These are phyloP conservation scores for Heliconius charithonia DNA, from an alignment of 2,888 invertebrate genomes.

Conservation along the genomic window DNA sequence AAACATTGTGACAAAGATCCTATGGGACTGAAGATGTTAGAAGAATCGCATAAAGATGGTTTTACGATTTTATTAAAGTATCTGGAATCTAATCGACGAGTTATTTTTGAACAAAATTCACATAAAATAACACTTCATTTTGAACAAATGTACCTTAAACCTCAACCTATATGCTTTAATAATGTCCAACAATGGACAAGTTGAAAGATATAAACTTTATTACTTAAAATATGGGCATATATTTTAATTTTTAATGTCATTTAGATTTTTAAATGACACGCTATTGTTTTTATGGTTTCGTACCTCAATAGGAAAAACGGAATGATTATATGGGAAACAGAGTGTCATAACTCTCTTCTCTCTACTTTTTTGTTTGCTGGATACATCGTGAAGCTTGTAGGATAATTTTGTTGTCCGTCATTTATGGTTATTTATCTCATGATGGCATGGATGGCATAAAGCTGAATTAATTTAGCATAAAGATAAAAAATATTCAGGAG, in stretches of 20 bases:
- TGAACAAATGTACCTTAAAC: slow-evolving; percentile 32
- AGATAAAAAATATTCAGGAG: no score
- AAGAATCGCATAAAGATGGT: slow-evolving; percentile 76
- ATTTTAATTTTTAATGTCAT: neutral
- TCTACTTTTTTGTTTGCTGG: no score
- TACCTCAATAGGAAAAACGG: neutral
- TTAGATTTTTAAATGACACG: neutral
- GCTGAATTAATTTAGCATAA: no score
- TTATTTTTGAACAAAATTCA: slow-evolving; percentile 73
- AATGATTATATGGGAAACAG: no score
- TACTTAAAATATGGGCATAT: neutral
- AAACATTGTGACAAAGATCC: slow-evolving; percentile 74
- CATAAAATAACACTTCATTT: slow-evolving; percentile 55
- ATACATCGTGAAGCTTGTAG: no score
- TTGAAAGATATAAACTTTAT: slow-evolving; percentile 18
- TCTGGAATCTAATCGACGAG: slow-evolving; percentile 64
- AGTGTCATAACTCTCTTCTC: no score
- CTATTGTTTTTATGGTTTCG: neutral
- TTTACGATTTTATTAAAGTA: slow-evolving; percentile 75
- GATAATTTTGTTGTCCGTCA: no score
- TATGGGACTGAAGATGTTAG: slow-evolving; percentile 66
- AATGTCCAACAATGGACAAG: slow-evolving; percentile 4
- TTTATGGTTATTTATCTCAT: no score
- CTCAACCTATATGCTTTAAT: slow-evolving; percentile 1
- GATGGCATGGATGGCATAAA: no score